Conservation (phyloP, 2,797 vertebrate species). For the Parauchenoglanis punctatus region DNA sequence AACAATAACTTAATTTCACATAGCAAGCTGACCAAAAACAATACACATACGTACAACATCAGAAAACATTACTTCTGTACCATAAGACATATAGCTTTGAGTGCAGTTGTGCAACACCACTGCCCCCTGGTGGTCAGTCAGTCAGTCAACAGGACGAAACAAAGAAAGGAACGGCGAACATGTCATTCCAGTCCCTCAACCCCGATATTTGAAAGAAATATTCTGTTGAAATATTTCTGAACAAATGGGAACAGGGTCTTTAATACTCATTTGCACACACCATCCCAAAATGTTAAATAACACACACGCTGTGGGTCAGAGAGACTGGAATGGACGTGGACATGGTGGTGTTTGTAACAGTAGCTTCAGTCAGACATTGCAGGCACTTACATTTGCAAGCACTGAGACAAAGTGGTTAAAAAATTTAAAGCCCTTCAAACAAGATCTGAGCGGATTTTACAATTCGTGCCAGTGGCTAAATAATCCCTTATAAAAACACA, state of each 20-base stretch:
- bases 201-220: background rate
- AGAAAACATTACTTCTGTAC: constrained; percentile 66
- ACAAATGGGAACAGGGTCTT: background rate
- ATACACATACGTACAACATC: constrained; percentile 45
- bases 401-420: constrained; percentile 31
- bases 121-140: constrained; percentile 67
- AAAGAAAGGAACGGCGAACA: constrained; percentile 43
- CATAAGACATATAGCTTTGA: constrained; percentile 58
- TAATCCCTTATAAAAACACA: constrained; percentile 32
- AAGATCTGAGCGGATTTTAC: background rate
- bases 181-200: constrained; percentile 35
- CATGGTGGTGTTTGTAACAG: constrained; percentile 10
- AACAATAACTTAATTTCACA: constrained; percentile 74
- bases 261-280: background rate
- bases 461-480: constrained; percentile 28
- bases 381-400: constrained; percentile 56
- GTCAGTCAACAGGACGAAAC: constrained; percentile 51
- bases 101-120: constrained; percentile 51
- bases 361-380: constrained; percentile 41
- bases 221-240: background rate
- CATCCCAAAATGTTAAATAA: background rate
- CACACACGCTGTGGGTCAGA: background rate
- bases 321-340: constrained; percentile 22
- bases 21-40: constrained; percentile 55
- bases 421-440: constrained; percentile 45